These are phyloP conservation scores for Siniperca obscura DNA, from an alignment of 2,797 vertebrate species.

Conservation along the genomic window DNA sequence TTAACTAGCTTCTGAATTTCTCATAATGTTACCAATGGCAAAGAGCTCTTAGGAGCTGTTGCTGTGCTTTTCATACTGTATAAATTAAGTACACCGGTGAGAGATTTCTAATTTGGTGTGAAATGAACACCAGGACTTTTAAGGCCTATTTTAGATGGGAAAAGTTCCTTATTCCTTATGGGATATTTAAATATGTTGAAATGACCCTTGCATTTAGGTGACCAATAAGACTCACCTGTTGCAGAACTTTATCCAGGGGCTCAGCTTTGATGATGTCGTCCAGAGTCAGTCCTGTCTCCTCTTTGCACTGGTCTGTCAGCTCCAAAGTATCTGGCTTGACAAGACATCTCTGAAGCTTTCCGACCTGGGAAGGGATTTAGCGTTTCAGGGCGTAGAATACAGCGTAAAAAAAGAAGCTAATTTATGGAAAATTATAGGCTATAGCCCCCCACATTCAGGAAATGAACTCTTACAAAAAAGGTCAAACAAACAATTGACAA, in stretches of 20 bases:
- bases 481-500: conserved; percentile 68
- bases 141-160: neutral
- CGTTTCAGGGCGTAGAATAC: conserved; percentile 68
- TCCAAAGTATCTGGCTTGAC: conserved; percentile 93
- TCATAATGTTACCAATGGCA: neutral
- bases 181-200: neutral
- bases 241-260: conserved; percentile 91
- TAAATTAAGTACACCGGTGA: neutral
- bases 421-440: conserved; percentile 2
- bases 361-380: conserved; percentile 87
- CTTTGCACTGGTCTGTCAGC: conserved; percentile 91
- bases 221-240: conserved; percentile 89
- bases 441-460: conserved; percentile 50
- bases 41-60: neutral
- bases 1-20: conserved; percentile 32
- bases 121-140: neutral
- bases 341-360: conserved; percentile 91
- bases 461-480: conserved; percentile 41
- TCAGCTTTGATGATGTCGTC: conserved; percentile 91
- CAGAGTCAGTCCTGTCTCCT: conserved; percentile 89
- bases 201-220: neutral
- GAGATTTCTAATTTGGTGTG: neutral
- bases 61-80: neutral
- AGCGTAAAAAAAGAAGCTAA: neutral
- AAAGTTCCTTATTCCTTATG: too few species aligned